Evolutionary conservation across 2,797 vertebrate species (phyloP).

Genomic region (Sebastiscus tertius): DNA sequence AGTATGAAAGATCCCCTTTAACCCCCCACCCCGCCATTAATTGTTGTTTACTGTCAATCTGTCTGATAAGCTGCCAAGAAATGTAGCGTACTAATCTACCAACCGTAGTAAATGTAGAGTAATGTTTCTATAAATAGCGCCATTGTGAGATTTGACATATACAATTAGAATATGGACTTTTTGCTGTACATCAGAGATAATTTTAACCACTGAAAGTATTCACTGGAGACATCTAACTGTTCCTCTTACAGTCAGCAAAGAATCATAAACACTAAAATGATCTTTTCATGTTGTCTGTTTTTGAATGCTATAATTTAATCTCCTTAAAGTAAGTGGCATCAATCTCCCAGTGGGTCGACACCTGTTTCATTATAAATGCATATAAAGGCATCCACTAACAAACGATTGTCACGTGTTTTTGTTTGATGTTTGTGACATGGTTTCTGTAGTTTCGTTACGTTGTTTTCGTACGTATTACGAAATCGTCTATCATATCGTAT

Average conservation of each 20-base stretch:
- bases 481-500: too few species aligned
- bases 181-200: too few species aligned
- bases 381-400: too few species aligned
- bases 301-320: too few species aligned
- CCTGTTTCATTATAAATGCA: too few species aligned
- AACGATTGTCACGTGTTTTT: too few species aligned
- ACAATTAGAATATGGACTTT: background rate
- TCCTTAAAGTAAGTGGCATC: too few species aligned
- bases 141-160: background rate
- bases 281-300: background rate
- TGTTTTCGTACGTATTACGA: too few species aligned
- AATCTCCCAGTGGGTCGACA: background rate
- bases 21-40: background rate
- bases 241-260: background rate
- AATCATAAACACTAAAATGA: background rate
- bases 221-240: background rate
- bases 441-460: too few species aligned
- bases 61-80: constrained; percentile 14
- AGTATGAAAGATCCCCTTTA: constrained; percentile 16
- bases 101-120: background rate
- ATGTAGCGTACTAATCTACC: background rate
- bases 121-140: background rate
- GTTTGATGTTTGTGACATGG: too few species aligned
- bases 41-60: constrained; percentile 27
- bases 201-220: too few species aligned